Percentiles rank a stretch among this genome's conserved stretches.
These are phyloP conservation scores for Madoqua kirkii DNA, from an alignment of 2,113 vertebrate species.

Conservation along the genomic window DNA sequence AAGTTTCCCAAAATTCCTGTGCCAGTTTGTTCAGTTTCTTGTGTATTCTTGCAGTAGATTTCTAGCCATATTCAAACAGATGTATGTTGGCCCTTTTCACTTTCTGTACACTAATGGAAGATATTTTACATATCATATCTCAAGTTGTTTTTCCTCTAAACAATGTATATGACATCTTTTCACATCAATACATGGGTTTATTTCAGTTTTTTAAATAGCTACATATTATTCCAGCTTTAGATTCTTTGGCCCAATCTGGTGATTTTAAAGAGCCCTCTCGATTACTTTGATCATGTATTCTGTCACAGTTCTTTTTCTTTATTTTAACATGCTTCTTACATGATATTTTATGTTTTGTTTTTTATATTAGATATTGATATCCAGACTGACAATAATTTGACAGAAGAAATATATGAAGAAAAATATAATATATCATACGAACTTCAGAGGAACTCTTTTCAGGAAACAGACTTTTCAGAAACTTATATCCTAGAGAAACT, in stretches of 20 bases:
- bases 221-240: neutral
- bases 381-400: conserved; percentile 47
- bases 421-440: conserved; percentile 36
- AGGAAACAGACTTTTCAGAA: conserved; percentile 43
- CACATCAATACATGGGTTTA: neutral
- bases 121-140: neutral
- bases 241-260: neutral
- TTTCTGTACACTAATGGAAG: neutral
- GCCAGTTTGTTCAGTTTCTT: neutral
- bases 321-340: neutral
- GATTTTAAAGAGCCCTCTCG: neutral
- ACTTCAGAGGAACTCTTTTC: conserved; percentile 21
- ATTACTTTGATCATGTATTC: neutral
- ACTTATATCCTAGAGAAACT: neutral
- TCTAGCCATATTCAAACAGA: neutral
- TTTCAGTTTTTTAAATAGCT: neutral
- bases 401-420: conserved; percentile 37
- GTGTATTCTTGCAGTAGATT: neutral
- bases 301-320: neutral
- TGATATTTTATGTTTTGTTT: conserved; percentile 45
- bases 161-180: neutral
- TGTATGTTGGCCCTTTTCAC: neutral
- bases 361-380: conserved; percentile 43
- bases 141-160: neutral
- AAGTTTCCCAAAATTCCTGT: neutral